phyloP scores from a whole-genome alignment of 2,113 vertebrate genomes.

The Leucopternis melanops region DNA sequence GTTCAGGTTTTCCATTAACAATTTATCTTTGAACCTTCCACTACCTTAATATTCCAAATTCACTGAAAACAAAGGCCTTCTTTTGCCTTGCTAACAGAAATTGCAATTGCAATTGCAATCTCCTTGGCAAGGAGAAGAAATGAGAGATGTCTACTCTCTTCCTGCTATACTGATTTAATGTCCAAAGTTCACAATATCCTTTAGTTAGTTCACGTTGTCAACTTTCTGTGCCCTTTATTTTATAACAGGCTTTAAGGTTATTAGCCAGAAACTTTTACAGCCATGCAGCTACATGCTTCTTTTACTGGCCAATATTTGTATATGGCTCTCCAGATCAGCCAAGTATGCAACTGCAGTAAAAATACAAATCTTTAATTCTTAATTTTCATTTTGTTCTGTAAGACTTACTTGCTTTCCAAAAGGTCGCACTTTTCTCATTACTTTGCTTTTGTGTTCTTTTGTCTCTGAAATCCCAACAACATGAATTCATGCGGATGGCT shows the following conservation, averaged over 20 bases:
- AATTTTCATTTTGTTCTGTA: neutral
- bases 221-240: neutral
- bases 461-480: neutral
- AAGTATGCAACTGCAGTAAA: neutral
- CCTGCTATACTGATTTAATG: neutral
- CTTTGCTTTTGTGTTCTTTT: neutral
- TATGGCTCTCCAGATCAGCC: neutral
- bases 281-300: neutral
- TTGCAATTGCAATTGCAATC: neutral
- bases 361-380: neutral
- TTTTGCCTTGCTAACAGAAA: neutral
- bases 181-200: neutral
- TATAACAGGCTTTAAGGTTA: neutral
- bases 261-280: neutral
- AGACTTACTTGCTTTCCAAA: neutral
- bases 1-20: neutral
- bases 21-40: neutral
- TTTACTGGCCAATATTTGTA: neutral
- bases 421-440: neutral
- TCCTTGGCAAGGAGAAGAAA: neutral
- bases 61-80: neutral
- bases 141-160: neutral
- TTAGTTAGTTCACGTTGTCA: neutral
- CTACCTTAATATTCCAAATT: neutral
- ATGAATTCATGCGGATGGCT: neutral